Evolutionary conservation across 2,113 vertebrate genomes (phyloP).

Genomic region (Myxocyprinus asiaticus): DNA sequence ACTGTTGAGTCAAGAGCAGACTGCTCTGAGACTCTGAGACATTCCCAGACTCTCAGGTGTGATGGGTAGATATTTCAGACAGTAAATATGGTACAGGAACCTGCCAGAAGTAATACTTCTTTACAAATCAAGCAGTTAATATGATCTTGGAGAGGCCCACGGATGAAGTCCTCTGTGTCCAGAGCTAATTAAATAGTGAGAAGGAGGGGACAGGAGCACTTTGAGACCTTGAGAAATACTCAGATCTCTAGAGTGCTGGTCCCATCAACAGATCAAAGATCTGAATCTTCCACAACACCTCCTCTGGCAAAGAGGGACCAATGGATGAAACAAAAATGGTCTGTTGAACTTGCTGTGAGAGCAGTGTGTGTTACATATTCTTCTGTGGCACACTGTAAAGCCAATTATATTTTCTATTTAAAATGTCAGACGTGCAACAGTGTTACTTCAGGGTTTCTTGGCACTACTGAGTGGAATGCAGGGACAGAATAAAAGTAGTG

Average conservation of each 20-base stretch:
- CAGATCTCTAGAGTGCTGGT: conserved; percentile 25
- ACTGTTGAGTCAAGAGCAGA: conserved; percentile 8
- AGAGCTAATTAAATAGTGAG: conserved; percentile 15
- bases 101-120: not conserved
- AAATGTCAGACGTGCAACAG: conserved; percentile 23
- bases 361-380: not conserved
- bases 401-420: conserved; percentile 36
- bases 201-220: not conserved
- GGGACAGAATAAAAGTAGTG: not conserved
- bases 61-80: conserved; percentile 17
- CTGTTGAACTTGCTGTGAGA: not conserved
- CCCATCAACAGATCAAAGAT: conserved; percentile 29
- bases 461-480: not conserved
- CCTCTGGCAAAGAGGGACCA: not conserved
- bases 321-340: not conserved
- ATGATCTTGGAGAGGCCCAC: not conserved
- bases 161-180: not conserved
- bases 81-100: not conserved
- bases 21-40: conserved; percentile 11
- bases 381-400: conserved; percentile 22
- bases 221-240: conserved; percentile 23
- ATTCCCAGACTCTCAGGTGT: conserved; percentile 1
- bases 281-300: not conserved
- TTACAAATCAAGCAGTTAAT: conserved; percentile 14
- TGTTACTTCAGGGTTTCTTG: conserved; percentile 3